A percentile compares a stretch with the other conserved stretches of the same genome.
phyloP scores from a whole-genome alignment of 2,888 invertebrate genomes.

The Pherbina coryleti region DNA sequence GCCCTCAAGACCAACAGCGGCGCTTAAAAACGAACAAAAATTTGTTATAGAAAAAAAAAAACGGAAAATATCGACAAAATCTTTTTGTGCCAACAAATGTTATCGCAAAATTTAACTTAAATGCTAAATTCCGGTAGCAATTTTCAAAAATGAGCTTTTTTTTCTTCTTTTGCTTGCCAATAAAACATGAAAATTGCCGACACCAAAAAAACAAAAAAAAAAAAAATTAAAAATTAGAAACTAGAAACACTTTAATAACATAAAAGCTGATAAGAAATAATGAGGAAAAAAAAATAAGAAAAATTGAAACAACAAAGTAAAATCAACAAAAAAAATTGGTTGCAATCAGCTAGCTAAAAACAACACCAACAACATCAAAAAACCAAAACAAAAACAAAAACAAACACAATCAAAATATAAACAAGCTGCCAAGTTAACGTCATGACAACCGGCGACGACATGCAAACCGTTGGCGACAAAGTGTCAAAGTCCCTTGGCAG shows the following conservation, averaged over 20 bases:
- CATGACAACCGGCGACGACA: not conserved
- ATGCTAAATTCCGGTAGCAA: conserved; percentile 32
- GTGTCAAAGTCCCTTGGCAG: conserved; percentile 29
- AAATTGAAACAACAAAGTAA: not conserved
- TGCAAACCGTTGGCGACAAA: no score
- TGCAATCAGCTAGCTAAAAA: conserved; percentile 55
- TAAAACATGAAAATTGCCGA: conserved; percentile 29
- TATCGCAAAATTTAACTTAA: not conserved
- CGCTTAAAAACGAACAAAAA: not conserved
- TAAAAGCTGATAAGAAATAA: conserved; percentile 20
- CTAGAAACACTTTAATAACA: not conserved
- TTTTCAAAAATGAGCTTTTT: conserved; percentile 1
- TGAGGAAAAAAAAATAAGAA: conserved; percentile 40
- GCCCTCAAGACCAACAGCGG: no score
- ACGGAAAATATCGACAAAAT: not conserved
- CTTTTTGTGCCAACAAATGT: conserved; percentile 17
- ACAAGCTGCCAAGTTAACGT: not conserved
- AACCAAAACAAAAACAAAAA: conserved; percentile 17
- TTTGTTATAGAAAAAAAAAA: not conserved
- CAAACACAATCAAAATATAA: conserved; percentile 15
- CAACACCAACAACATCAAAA: conserved; percentile 34
- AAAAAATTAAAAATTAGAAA: not conserved
- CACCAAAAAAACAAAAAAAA: not conserved
- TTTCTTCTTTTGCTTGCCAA: not conserved
- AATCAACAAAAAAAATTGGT: conserved; percentile 30